Percentiles rank a stretch among this genome's conserved stretches.
Evolutionary conservation across 1,140 invertebrate species (phyloP).

Genomic region (Marisa cornuarietis): DNA sequence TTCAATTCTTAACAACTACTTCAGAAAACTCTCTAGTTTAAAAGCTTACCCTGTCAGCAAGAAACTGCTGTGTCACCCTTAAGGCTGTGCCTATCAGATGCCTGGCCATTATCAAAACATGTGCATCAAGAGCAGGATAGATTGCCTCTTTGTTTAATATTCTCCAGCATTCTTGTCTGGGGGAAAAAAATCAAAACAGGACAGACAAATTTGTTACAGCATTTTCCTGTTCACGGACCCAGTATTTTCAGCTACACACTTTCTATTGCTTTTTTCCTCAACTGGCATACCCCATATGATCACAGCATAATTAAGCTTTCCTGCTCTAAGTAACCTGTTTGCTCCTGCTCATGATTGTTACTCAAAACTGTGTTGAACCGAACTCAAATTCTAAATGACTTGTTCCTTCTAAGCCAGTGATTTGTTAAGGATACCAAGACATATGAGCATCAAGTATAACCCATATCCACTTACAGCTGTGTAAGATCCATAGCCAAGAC

Average conservation of each 20-base stretch:
- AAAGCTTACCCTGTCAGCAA: background rate
- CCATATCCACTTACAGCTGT: slow-evolving; percentile 34
- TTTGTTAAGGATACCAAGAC: background rate
- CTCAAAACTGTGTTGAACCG: background rate
- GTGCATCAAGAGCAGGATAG: background rate
- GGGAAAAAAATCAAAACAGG: background rate
- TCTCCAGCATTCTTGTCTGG: background rate
- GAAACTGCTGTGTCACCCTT: background rate
- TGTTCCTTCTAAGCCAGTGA: background rate
- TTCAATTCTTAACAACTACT: no score
- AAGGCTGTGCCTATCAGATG: background rate
- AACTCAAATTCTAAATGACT: background rate
- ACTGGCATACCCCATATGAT: background rate
- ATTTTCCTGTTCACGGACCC: no score
- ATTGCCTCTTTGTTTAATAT: background rate
- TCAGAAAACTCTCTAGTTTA: no score
- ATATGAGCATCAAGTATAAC: background rate
- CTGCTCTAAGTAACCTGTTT: background rate
- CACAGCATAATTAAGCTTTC: background rate
- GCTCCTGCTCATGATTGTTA: no score
- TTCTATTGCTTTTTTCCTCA: no score
- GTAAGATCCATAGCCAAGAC: slow-evolving; percentile 34
- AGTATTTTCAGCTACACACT: no score
- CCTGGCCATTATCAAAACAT: background rate
- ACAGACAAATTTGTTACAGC: background rate